Base-by-base conservation (phyloP, 2,113 vertebrate species). In the Cyphomyrus plagiostoma region DNA sequence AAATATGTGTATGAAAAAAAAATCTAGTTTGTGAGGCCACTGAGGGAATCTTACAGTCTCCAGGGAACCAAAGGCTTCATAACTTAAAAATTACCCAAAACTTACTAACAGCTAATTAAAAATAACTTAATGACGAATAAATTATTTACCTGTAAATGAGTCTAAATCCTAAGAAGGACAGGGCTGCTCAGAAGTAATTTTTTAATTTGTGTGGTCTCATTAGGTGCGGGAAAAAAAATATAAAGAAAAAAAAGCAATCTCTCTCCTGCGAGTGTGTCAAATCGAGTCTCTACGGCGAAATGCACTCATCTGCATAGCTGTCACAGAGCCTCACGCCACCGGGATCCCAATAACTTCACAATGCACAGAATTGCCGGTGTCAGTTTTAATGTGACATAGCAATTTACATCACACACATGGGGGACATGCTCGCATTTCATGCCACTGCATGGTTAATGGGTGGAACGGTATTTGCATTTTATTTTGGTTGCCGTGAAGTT, bases 351-450 rank as follows among this genome's bases (percentile, higher is more conserved):
- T 93, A 92, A 93, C 92, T 93, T 93, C 90, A 93, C 93, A 93
- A 94, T 94, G 92, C 92, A 92, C 92, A 93, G 92, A 93, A 94
- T 94, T 94, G 92, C 93, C 89, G 88, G 92, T 94, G 93, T 94
- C 93, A 93, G 90, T 94, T 94, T 93, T 94, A 93, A 94, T 94
- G 93, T 93, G 93, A 94, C 93, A 94, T 92, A 91, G 92, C 92
- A 93, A 94, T 93, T 94, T 94, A 94, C 92, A 93, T 92, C 93
- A 91, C 92, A 93, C 92, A 92, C 92, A 89, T 77, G 90, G 58
- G 92, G 92, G 91, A 92, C 89, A 89, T 91, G 91, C 92, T 66
- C 90, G 92, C 92, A 92, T 93, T 93, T 94, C 91, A 88, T 90
- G 90, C 90, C 86, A 87, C 91, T 92, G 92, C 92, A 92, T 92